Percentiles rank a stretch among this genome's conserved stretches.
Evolutionary conservation across 2,113 vertebrate species (phyloP).

Genomic region (Sinosuthora webbiana): DNA sequence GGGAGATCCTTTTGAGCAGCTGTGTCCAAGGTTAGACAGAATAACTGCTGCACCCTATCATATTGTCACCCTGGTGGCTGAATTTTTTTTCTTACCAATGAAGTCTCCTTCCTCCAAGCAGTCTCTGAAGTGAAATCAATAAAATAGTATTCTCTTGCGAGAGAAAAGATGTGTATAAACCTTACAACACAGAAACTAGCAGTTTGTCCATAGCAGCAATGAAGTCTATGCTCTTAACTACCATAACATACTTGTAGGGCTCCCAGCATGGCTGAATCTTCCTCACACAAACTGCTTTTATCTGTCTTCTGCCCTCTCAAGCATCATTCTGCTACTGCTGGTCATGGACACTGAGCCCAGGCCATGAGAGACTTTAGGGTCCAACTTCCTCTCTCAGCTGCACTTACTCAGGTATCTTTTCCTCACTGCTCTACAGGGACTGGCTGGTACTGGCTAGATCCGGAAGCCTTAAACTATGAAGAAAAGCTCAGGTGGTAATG

Average conservation of each 20-base stretch:
- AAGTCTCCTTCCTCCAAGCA: slow-evolving; percentile 10
- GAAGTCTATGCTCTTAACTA: neutral
- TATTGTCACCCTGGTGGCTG: neutral
- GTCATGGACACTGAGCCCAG: neutral
- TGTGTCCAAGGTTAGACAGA: neutral
- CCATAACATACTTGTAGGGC: neutral
- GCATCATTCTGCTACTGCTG: neutral
- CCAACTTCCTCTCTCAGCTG: neutral
- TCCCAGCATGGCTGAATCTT: neutral
- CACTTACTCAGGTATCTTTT: neutral
- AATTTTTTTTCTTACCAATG: neutral
- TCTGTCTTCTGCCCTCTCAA: neutral
- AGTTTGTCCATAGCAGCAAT: neutral
- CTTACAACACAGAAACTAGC: neutral
- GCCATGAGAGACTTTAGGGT: neutral
- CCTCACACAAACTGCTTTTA: neutral
- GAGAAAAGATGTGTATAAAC: neutral
- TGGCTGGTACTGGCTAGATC: neutral
- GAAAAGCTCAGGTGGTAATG: neutral
- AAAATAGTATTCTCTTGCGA: neutral
- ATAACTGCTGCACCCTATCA: neutral
- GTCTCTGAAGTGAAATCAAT: neutral
- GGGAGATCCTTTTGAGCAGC: neutral
- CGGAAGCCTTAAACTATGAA: neutral
- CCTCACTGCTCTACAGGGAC: neutral